Base-by-base conservation (phyloP, 1,140 invertebrate species). In the Neodiprion pinetum region DNA sequence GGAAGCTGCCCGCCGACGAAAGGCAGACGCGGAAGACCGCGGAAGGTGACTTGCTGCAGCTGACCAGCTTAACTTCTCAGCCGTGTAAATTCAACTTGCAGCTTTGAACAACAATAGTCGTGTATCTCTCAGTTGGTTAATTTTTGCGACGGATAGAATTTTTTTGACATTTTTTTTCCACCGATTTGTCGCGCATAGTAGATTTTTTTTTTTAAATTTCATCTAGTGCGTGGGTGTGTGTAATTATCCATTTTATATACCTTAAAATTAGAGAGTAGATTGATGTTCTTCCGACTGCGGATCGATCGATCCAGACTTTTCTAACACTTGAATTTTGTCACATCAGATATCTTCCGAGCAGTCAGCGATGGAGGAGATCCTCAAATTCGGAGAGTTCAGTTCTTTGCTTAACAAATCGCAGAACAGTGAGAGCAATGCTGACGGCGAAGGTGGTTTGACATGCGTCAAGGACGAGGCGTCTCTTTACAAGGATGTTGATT, bases 301-400 rank as follows among this genome's bases (percentile, higher is more conserved):
- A 40, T 40, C 28, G 28, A 40, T 40, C 28, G 28, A 40, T 40
- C 28, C 1, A 1, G 28, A 40, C 28, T 40, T 40, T 40, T 40
- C 28, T 40, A 40, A 40, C 28, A 40, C 28, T 40, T 40, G 28
- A 5, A 5, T 40, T 40, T 73, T 9, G 11, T 40, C 48, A 21
- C 48, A 67, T 71, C 74, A 87, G 84, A 80, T 85, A 10, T 80
- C 83, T 50, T 71, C 85, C 71, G 85, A 86, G 72, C 84, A 82
- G 23, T 82, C 83, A 7, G 84, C 83, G 0, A 85, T 88, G 80
- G 84, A 86, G 67, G 84, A 86, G 67, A 85, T 87, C 72, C 72
- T 88, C 72, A 86, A 87, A 47, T 87, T 86, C 72, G 86, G 86
- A 7, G 84, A 88, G 73, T 86, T 87, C 72, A 88, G 85, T 77